Conservation (phyloP, 2,888 invertebrate genomes). For the Synergus itoensis region DNA sequence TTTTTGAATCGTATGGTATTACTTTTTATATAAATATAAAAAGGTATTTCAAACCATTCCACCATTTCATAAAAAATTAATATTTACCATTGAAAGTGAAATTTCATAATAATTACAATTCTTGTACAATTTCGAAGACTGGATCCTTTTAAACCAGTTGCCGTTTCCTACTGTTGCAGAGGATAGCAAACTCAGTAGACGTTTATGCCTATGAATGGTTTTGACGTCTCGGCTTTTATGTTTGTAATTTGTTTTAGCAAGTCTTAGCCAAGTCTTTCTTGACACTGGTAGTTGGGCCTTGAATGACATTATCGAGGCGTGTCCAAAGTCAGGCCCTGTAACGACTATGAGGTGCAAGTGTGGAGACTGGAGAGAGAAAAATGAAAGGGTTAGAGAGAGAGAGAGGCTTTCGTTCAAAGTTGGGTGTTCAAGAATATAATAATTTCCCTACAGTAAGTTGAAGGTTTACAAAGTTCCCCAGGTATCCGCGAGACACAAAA, state of each 20-base stretch:
- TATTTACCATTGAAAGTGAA: not conserved
- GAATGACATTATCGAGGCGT: slow-evolving; percentile 35
- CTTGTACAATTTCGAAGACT: not conserved
- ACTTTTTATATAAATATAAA: not conserved
- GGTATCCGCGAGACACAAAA: slow-evolving; percentile 7
- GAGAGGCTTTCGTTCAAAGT: not conserved
- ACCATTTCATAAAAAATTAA: not conserved
- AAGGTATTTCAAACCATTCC: not conserved
- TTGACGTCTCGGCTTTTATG: slow-evolving; percentile 12
- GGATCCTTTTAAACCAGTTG: not conserved
- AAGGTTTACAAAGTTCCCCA: slow-evolving; percentile 10
- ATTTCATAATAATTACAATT: not conserved
- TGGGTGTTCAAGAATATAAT: slow-evolving; percentile 37
- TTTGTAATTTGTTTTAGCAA: slow-evolving; percentile 29
- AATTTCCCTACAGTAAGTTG: not conserved
- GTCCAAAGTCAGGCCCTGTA: slow-evolving; percentile 28
- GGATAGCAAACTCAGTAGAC: not conserved
- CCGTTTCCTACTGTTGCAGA: not conserved
- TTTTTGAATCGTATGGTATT: too few relatives aligned
- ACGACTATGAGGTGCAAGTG: slow-evolving; percentile 41
- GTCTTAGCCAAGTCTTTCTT: slow-evolving; percentile 38
- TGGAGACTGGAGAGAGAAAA: slow-evolving; percentile 2
- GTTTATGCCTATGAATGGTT: slow-evolving; percentile 21
- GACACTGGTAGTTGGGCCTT: slow-evolving; percentile 36
- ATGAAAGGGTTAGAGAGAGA: slow-evolving; percentile 1